These are phyloP conservation scores for Parauchenoglanis ngamensis DNA, from an alignment of 2,797 vertebrate genomes.

Conservation along the genomic window DNA sequence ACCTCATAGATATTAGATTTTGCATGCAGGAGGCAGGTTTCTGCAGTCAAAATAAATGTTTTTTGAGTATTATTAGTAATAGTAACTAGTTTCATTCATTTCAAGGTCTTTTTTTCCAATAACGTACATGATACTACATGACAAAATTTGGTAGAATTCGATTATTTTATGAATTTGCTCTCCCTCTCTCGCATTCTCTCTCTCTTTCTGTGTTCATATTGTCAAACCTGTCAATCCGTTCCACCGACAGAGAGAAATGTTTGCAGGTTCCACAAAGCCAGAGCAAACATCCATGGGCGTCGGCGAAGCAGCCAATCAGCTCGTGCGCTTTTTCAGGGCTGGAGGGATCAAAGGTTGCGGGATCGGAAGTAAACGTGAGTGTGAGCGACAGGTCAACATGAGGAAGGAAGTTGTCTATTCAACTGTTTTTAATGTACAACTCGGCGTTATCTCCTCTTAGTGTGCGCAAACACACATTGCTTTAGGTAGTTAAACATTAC, in stretches of 20 bases:
- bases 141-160: not conserved
- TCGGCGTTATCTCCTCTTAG: constrained; percentile 24
- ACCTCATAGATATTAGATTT: not conserved
- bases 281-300: constrained; percentile 21
- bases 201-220: not conserved
- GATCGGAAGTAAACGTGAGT: constrained; percentile 28
- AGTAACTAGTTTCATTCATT: not conserved
- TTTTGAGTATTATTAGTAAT: too few relatives aligned
- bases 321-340: not conserved
- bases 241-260: not conserved
- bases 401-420: constrained; percentile 50
- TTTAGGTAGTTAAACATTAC: constrained; percentile 44
- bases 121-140: not conserved
- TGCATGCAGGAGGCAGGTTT: too few relatives aligned
- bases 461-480: not conserved
- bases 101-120: not conserved
- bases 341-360: constrained; percentile 31
- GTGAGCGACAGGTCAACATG: constrained; percentile 41
- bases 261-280: constrained; percentile 20
- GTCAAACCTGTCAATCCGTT: constrained; percentile 7
- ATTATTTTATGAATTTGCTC: not conserved
- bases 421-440: constrained; percentile 51
- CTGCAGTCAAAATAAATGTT: not conserved
- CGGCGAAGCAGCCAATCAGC: not conserved
- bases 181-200: not conserved